phyloP scores from a whole-genome alignment of 2,113 vertebrate genomes.

The Corvus cornix region DNA sequence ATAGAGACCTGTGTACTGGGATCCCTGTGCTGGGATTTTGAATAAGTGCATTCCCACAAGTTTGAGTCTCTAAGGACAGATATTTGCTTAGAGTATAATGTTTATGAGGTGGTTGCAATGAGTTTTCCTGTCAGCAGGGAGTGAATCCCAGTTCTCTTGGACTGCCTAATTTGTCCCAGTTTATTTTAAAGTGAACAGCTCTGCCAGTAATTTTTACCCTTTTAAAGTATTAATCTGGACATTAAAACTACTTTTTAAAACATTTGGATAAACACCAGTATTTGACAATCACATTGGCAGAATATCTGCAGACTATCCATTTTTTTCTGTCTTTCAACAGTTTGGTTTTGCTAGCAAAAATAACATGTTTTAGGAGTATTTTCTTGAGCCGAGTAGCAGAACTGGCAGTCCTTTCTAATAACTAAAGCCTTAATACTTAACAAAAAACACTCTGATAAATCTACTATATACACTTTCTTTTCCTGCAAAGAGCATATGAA shows the following conservation, averaged over 20 bases:
- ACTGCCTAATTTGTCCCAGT: not conserved
- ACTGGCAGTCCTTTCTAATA: not conserved
- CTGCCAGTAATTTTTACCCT: not conserved
- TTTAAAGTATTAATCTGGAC: not conserved
- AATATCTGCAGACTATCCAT: not conserved
- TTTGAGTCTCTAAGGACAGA: not conserved
- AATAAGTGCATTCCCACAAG: not conserved
- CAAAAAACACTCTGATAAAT: not conserved
- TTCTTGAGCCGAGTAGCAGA: not conserved
- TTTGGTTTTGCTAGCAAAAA: not conserved
- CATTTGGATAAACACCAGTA: not conserved
- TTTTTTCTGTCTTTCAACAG: not conserved
- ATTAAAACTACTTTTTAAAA: not conserved
- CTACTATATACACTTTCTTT: not conserved
- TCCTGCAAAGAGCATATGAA: not conserved
- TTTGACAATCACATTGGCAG: not conserved
- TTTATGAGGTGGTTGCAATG: not conserved
- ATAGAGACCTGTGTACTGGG: not conserved
- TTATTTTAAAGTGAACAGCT: not conserved
- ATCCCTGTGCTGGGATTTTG: not conserved
- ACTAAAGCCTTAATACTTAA: not conserved
- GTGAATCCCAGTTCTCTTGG: not conserved
- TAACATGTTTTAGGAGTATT: not conserved
- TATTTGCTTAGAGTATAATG: not conserved
- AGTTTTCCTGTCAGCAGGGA: not conserved